Evolutionary conservation across 2,797 vertebrate species (phyloP).

Genomic region (Microchirus variegatus): DNA sequence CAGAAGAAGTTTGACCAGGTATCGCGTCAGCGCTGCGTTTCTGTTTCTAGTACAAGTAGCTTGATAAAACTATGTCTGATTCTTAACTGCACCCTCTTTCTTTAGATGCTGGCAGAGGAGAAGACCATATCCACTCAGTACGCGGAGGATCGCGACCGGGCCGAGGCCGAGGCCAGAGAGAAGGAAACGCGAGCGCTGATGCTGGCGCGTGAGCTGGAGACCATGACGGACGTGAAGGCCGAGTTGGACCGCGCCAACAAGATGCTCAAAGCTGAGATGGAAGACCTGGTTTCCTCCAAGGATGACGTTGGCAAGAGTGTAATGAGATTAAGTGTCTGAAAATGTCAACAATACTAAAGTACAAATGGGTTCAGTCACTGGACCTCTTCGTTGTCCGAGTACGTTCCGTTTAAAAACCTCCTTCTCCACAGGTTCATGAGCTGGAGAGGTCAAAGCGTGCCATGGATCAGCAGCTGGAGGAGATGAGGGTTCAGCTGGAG

Average conservation of each 20-base stretch:
- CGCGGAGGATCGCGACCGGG: slow-evolving; percentile 91
- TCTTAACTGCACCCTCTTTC: neutral
- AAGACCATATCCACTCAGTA: slow-evolving; percentile 90
- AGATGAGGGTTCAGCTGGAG: slow-evolving; percentile 95
- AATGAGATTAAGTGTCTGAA: slow-evolving; percentile 59
- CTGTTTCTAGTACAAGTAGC: neutral
- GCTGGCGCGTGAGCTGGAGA: slow-evolving; percentile 89
- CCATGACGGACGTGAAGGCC: slow-evolving; percentile 84
- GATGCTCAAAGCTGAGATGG: slow-evolving; percentile 91
- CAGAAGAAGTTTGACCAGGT: slow-evolving; percentile 99
- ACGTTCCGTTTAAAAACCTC: neutral
- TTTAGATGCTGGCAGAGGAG: slow-evolving; percentile 93
- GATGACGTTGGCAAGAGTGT: slow-evolving; percentile 96
- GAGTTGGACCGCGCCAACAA: slow-evolving; percentile 93
- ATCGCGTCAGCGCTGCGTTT: neutral
- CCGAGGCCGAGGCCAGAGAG: slow-evolving; percentile 95
- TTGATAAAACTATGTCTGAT: neutral
- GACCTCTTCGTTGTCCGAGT: neutral
- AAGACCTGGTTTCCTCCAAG: slow-evolving; percentile 95
- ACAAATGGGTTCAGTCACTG: neutral
- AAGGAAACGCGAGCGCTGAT: slow-evolving; percentile 93
- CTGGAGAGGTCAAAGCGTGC: slow-evolving; percentile 93
- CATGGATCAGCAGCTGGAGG: slow-evolving; percentile 94
- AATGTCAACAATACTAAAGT: too few species aligned
- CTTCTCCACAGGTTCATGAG: slow-evolving; percentile 89